These are phyloP conservation scores for Pipra filicauda DNA, from an alignment of 2,113 vertebrate genomes.

Conservation along the genomic window DNA sequence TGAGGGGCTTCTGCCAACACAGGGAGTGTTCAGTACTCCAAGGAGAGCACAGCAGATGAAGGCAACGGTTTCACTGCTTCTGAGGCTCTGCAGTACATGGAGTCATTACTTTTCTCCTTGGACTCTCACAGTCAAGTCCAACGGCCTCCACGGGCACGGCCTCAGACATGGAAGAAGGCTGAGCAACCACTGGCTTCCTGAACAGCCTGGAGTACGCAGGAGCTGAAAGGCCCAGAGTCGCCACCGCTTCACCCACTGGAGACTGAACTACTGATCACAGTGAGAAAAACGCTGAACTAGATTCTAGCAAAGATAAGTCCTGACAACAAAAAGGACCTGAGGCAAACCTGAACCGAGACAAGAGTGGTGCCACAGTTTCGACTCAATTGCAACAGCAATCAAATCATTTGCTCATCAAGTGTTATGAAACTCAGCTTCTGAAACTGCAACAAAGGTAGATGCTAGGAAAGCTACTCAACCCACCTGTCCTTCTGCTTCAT, in stretches of 20 bases:
- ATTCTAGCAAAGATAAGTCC: background rate
- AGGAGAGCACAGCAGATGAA: background rate
- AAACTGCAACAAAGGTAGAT: background rate
- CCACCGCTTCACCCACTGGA: background rate
- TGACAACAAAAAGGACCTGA: background rate
- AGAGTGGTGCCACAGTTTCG: background rate
- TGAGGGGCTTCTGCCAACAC: background rate
- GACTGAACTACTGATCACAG: background rate
- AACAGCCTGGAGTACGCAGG: rapidly evolving
- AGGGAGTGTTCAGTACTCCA: background rate
- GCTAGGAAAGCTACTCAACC: background rate
- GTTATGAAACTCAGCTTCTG: background rate
- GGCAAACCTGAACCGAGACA: background rate
- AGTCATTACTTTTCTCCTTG: background rate
- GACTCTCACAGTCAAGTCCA: background rate
- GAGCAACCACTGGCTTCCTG: background rate
- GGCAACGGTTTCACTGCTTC: background rate
- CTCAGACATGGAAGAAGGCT: background rate
- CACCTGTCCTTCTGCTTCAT: background rate
- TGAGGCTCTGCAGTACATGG: background rate
- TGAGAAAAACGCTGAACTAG: background rate
- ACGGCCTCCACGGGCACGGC: too few species aligned
- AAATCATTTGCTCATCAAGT: background rate
- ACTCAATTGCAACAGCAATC: background rate
- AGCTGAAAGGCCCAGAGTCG: background rate